Evolutionary conservation across 2,888 invertebrate species (phyloP), one percentile per base, ranked within the genome.

Genomic region (Anorthoa munda): DNA sequence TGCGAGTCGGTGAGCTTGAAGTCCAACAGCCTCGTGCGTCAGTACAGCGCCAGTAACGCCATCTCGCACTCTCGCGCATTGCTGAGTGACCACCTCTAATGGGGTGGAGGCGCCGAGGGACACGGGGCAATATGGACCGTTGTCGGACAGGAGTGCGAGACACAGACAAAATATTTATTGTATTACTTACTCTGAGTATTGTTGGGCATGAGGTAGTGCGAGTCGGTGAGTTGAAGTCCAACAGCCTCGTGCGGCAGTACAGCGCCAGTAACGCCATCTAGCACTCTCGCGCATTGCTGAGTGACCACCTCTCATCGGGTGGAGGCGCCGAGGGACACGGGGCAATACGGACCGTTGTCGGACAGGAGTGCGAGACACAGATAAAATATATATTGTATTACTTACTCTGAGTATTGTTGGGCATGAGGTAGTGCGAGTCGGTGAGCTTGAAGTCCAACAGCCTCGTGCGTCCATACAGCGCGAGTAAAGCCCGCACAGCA

Each of bases 401-500:
- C 87, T 86, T 4, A 90, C 90, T 90, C 21, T 83, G 84, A 0
- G 89, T 83, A 82, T 96, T 91, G 93, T 94, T 95, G 23, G 97
- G 96, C 46, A 97, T 92, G 87, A 96, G 94, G 82, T 97, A 97
- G 58, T 97, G 96, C 39, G 96, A 94, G 65, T 97, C 97, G 0
- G 97, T 97, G 79, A 98, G 96, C 82, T 97, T 97, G 94, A 99
- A 99, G 94, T 99, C 98, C 2, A 99, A 98, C 55, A 98, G 97
- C 88, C 98, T 98, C 0, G 98, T 98, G 86, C 98, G 97, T 66
- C 98, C 98, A 94, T 99, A 99, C 84, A 99, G 97, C 87, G 98
- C 98, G 5, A 99, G 97, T 7, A 99, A 95, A 80, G 98, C 97
- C 72, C 98, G 98, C 61, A 99, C 97, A 0, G 98, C 98, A 89